Conservation (phyloP, 1,140 invertebrate species). For the Diorhabda carinulata region DNA sequence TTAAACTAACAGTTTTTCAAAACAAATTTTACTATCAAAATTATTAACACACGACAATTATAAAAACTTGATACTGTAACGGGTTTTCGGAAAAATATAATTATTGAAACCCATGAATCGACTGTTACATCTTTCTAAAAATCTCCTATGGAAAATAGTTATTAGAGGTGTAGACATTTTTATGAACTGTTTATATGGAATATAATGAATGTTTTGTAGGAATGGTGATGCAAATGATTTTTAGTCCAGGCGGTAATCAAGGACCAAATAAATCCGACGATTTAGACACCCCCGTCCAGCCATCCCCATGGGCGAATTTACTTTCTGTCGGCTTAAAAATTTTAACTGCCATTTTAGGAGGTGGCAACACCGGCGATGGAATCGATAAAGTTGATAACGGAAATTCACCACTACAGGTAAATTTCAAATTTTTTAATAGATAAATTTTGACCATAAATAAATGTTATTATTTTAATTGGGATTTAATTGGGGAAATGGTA, state of each 20-base stretch:
- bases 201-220: conserved; percentile 39
- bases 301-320: conserved; percentile 80
- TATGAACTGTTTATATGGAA: too few relatives aligned
- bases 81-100: too few relatives aligned
- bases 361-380: conserved; percentile 66
- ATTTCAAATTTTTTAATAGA: conserved; percentile 10
- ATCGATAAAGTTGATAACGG: conserved; percentile 85
- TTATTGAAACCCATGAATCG: too few relatives aligned
- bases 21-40: too few relatives aligned
- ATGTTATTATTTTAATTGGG: too few relatives aligned
- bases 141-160: too few relatives aligned
- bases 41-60: too few relatives aligned
- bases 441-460: not conserved
- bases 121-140: too few relatives aligned
- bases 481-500: too few relatives aligned
- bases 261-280: conserved; percentile 79
- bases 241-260: conserved; percentile 58
- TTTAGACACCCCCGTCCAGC: conserved; percentile 60
- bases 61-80: too few relatives aligned
- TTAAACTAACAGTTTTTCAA: too few relatives aligned
- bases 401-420: conserved; percentile 75
- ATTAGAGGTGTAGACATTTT: too few relatives aligned
- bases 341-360: conserved; percentile 75
- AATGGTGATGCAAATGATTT: conserved; percentile 81
- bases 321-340: conserved; percentile 77